Evolutionary conservation across 2,113 vertebrate species (phyloP).

Genomic region (Tragulus kanchil): DNA sequence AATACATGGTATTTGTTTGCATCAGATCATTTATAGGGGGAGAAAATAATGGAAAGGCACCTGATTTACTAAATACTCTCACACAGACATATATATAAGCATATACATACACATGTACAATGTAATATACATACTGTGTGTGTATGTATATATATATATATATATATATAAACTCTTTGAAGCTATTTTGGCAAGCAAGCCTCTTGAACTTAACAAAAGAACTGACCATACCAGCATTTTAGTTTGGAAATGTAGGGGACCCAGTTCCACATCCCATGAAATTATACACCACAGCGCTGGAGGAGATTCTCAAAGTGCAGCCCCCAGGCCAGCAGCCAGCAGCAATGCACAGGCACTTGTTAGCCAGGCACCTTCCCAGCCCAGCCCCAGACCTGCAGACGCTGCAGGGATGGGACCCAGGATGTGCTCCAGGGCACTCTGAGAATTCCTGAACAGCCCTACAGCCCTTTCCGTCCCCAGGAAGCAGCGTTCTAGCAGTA

Average conservation of each 20-base stretch:
- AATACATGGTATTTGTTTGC: not conserved
- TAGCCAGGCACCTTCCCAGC: not conserved
- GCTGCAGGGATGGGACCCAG: fast-evolving
- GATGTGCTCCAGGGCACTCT: fast-evolving
- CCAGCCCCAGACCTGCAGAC: not conserved
- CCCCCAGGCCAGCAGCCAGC: not conserved
- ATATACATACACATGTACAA: fast-evolving
- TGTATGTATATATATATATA: fast-evolving
- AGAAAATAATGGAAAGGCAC: not conserved
- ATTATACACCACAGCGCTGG: not conserved
- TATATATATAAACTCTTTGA: not conserved
- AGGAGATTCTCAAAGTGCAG: not conserved
- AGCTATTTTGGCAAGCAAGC: not conserved
- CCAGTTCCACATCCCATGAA: not conserved
- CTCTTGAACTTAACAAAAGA: not conserved
- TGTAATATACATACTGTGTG: too few relatives aligned
- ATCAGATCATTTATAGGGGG: not conserved
- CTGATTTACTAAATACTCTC: not conserved
- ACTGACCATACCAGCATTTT: not conserved
- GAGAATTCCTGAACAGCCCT: not conserved
- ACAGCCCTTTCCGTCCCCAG: not conserved
- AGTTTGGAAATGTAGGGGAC: not conserved
- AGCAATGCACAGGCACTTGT: not conserved
- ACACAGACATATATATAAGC: fast-evolving
- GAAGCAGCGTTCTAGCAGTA: not conserved